Evolutionary conservation across 2,888 invertebrate genomes (phyloP).

Genomic region (Ecliptopera silaceata): DNA sequence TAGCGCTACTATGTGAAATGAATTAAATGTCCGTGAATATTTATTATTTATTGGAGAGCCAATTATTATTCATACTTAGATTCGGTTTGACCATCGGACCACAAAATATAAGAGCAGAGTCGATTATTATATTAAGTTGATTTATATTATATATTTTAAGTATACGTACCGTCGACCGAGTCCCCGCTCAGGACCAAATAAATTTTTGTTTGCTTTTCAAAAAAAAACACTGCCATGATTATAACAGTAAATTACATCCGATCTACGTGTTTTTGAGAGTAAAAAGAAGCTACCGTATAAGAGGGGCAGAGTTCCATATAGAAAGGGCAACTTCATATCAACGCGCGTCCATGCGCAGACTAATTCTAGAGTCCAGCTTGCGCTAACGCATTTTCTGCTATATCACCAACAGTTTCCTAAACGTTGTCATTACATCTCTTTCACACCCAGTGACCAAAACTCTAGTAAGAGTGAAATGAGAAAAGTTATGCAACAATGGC

Average conservation of each 20-base stretch:
- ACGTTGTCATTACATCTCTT: constrained; percentile 39
- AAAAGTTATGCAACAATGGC: constrained; percentile 58
- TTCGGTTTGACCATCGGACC: too few species aligned
- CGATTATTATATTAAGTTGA: too few species aligned
- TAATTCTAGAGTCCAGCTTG: constrained; percentile 49
- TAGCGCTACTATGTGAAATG: too few species aligned
- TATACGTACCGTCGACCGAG: too few species aligned
- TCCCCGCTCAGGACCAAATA: too few species aligned
- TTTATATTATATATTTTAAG: too few species aligned
- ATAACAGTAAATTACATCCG: constrained; percentile 6
- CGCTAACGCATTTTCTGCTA: constrained; percentile 59
- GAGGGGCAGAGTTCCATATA: constrained; percentile 48
- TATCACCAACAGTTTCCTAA: constrained; percentile 40
- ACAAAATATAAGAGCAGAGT: too few species aligned
- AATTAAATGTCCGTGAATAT: too few species aligned
- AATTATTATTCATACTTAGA: too few species aligned
- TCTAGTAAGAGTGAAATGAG: constrained; percentile 42
- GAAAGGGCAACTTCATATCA: constrained; percentile 45
- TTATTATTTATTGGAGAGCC: too few species aligned
- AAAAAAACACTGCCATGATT: too few species aligned
- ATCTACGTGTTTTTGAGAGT: constrained; percentile 23
- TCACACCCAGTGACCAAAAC: constrained; percentile 35
- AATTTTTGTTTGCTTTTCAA: too few species aligned
- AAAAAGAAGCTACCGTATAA: constrained; percentile 36
- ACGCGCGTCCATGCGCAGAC: constrained; percentile 48